Evolutionary conservation across 2,797 vertebrate species (phyloP).

Genomic region (Danionella dracula): DNA sequence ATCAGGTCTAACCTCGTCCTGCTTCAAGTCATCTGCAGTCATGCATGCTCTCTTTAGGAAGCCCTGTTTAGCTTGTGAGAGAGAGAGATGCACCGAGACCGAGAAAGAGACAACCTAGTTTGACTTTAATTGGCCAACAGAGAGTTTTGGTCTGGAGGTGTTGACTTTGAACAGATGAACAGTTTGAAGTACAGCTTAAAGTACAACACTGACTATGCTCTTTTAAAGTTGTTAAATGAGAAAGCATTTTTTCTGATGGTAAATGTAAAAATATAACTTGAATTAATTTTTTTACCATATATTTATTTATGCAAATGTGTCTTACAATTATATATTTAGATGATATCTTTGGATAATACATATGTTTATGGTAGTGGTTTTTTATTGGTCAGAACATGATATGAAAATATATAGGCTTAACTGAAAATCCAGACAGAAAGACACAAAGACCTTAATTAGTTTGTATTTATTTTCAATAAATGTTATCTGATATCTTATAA

Average conservation of each 20-base stretch:
- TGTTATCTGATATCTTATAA: too few species aligned
- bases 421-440: too few species aligned
- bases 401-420: too few species aligned
- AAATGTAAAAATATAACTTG: too few species aligned
- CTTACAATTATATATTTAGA: too few species aligned
- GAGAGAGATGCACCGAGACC: slow-evolving; percentile 20
- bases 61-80: slow-evolving; percentile 21
- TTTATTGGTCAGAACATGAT: too few species aligned
- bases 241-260: background rate
- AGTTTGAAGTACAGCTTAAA: background rate
- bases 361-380: too few species aligned
- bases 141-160: background rate
- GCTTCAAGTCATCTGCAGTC: slow-evolving; percentile 41
- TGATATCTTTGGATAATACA: too few species aligned
- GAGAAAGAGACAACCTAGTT: slow-evolving; percentile 15
- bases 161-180: background rate
- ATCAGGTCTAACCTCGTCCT: slow-evolving; percentile 6
- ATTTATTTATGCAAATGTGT: too few species aligned
- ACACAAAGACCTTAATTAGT: too few species aligned
- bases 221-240: background rate
- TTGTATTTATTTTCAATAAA: too few species aligned
- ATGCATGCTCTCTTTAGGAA: slow-evolving; percentile 48
- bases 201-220: background rate
- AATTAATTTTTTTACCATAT: too few species aligned
- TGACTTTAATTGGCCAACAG: background rate